Evolutionary conservation across 2,113 vertebrate genomes (phyloP), one percentile per base, ranked within the genome.

Genomic region (Cranoglanis bouderius): DNA sequence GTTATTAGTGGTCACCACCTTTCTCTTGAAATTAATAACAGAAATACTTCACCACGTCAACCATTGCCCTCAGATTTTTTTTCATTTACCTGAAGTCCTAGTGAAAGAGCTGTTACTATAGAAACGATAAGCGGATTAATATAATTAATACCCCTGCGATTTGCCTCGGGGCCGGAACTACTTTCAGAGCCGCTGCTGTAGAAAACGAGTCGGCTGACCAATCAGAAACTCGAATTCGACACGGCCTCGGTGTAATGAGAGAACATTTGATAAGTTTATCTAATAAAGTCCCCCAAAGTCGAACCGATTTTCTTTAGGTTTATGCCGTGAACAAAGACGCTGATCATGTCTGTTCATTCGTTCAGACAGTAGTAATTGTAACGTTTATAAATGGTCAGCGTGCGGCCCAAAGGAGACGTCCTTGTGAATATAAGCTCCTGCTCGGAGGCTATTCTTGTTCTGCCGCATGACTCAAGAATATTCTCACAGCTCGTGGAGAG

Each of bases 361-460:
- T n/a, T 65, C 63, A 12, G 10, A 13, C 29, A 12, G n/a, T 67
- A 32, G 32, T 1, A 24, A 61, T n/a, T n/a, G n/a, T 32, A 18
- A 6, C 2, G 2, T 9, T 19, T 43, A 24, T 75, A 77, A 77
- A 46, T 0, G 40, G 19, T 75, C 38, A 12, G 40, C 1, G 4
- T 49, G 43, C n/a, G 74, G 38, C 8, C 46, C 1, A 4, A 13
- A 49, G 43, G 26, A 59, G 70, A 61, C 10, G 38, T 29, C 55
- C 12, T 13, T 63, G 38, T 38, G 4, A 13, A 63, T 87, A 78
- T 49, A 19, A 65, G 16, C 26, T 32, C 38, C 8, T 57, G 40
- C 51, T 65, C 55, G 57, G 74, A 75, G 77, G 82, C 90, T 90
- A 87, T 87, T 90, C 86, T n/a, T 75, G 81, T 67, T 59, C 84